Conservation (phyloP, 2,113 vertebrate genomes). For the Albula glossodonta region DNA sequence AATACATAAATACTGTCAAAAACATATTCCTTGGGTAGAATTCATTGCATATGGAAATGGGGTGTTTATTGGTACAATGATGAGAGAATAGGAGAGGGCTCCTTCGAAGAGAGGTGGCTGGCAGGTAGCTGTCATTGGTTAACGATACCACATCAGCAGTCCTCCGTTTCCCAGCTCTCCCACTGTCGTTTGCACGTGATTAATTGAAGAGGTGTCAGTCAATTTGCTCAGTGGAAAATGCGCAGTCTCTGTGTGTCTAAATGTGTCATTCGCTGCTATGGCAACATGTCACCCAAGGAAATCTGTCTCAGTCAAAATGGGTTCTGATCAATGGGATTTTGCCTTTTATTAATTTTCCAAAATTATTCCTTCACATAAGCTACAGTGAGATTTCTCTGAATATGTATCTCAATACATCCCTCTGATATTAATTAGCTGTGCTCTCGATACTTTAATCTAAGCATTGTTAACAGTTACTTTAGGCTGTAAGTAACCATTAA, state of each 20-base stretch:
- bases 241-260: slow-evolving; percentile 17
- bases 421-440: slow-evolving; percentile 25
- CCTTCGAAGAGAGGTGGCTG: not conserved
- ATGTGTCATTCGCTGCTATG: slow-evolving; percentile 32
- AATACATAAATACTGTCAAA: not conserved
- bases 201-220: slow-evolving; percentile 45
- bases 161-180: slow-evolving; percentile 32
- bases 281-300: slow-evolving; percentile 22
- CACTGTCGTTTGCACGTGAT: slow-evolving; percentile 50
- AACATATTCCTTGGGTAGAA: not conserved
- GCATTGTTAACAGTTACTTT: not conserved
- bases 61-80: not conserved
- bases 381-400: slow-evolving; percentile 35
- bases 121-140: slow-evolving; percentile 35
- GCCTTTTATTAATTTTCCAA: slow-evolving; percentile 43
- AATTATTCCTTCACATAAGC: slow-evolving; percentile 32
- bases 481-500: not conserved
- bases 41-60: too few relatives aligned
- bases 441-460: not conserved
- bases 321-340: slow-evolving; percentile 33
- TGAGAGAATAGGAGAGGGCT: not conserved
- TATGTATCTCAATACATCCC: slow-evolving; percentile 24
- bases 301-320: slow-evolving; percentile 46
- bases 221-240: not conserved
- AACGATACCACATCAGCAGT: slow-evolving; percentile 31